Base-by-base conservation (phyloP, 2,113 vertebrate species). In the Gymnorhina tibicen region DNA sequence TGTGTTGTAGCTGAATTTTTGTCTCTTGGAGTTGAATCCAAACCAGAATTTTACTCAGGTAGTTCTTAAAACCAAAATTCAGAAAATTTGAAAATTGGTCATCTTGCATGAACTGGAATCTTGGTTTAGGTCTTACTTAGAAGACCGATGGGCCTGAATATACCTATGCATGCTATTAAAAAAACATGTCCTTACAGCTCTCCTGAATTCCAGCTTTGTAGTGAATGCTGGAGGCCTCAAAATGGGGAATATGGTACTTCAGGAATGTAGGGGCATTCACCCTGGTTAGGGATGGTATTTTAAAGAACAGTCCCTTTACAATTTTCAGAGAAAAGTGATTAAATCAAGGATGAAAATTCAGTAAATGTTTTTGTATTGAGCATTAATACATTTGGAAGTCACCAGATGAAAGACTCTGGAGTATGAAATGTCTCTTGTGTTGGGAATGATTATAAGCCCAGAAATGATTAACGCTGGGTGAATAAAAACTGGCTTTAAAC, bases 131-230 rank as follows among this genome's bases (percentile, higher is more conserved):
- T 73, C 50, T 85, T 24, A 23, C n/a, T 75, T 87, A 53, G 41
- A 66, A 85, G 33, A 69, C n/a, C 33, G 37, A 7, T 35, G 50
- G 46, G 21, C 27, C 41, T 73, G 37, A 62, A 76, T 79, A 73
- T 80, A 93, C n/a, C 62, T 91, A 28, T 89, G 55, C 9, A 3
- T 73, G 49, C 41, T 67, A 85, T 91, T 66, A 3, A 89, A 79
- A 78, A 87, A 35, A 64, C 26, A 8, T 37, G 8, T 85, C n/a
- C 70, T 85, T 82, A 18, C 37, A 76, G 53, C 41, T 69, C 8
- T 42, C 16, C 37, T 89, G 81, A 96, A 80, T 83, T 53, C 55
- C n/a, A 94, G 78, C 87, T 87, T 93, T 87, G 67, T 93, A 47
- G 33, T 24, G 35, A 73, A 33, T 44, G 42, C 67, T n/a, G 47